phyloP scores from a whole-genome alignment of 2,888 invertebrate genomes.

The Cosmorhoe ocellata region DNA sequence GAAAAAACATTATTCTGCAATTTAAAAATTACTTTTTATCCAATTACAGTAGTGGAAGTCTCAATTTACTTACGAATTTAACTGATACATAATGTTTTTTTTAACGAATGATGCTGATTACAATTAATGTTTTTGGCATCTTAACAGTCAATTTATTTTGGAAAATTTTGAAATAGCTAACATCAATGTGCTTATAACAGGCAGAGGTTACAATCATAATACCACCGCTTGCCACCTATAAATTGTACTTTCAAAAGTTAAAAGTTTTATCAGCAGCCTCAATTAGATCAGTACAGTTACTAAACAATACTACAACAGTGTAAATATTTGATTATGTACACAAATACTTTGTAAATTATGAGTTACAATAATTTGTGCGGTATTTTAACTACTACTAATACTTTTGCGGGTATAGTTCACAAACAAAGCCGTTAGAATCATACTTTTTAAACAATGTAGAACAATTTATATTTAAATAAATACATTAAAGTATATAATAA shows the following conservation, averaged over 20 bases:
- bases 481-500: background rate
- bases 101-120: constrained; percentile 5
- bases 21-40: background rate
- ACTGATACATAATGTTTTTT: background rate
- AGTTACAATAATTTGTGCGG: constrained; percentile 25
- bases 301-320: constrained; percentile 27
- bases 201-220: background rate
- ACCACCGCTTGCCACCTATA: constrained; percentile 17
- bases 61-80: background rate
- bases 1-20: background rate
- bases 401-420: constrained; percentile 10
- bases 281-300: constrained; percentile 27
- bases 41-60: background rate
- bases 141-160: constrained; percentile 11
- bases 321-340: constrained; percentile 29
- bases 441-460: constrained; percentile 4
- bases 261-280: constrained; percentile 29
- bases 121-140: constrained; percentile 17
- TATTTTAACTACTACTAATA: constrained; percentile 16
- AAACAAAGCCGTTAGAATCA: constrained; percentile 6
- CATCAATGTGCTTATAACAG: constrained; percentile 11
- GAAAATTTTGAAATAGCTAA: background rate
- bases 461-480: constrained; percentile 10
- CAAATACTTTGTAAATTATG: constrained; percentile 13
- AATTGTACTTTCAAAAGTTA: constrained; percentile 33